Evolutionary conservation across 2,797 vertebrate species (phyloP).

Genomic region (Cuculus canorus): DNA sequence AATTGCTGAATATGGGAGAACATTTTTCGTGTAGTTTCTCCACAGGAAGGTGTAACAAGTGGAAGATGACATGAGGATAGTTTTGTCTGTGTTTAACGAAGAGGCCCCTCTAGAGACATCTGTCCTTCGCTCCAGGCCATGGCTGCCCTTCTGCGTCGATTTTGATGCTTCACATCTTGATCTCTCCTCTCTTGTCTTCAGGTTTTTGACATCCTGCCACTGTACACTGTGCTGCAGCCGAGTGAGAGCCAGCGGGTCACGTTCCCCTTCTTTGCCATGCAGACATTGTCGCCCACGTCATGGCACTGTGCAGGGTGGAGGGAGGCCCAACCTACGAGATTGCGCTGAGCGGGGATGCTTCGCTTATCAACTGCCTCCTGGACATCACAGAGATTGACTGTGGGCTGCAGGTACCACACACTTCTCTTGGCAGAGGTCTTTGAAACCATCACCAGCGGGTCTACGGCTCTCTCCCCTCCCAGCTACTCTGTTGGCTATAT

Average conservation of each 20-base stretch:
- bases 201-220: slow-evolving; percentile 88
- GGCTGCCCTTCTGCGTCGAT: neutral
- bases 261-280: too few species aligned
- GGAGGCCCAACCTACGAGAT: neutral
- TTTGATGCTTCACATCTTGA: accelerated
- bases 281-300: slow-evolving; percentile 47
- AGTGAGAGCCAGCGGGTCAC: too few species aligned
- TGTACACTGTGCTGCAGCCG: slow-evolving; percentile 74
- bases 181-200: slow-evolving; percentile 19
- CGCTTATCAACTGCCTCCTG: slow-evolving; percentile 80
- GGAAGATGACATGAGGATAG: neutral
- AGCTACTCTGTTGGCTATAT: too few species aligned
- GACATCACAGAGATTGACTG: slow-evolving; percentile 78
- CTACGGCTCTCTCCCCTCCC: neutral
- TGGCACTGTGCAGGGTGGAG: slow-evolving; percentile 73
- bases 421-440: neutral
- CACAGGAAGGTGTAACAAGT: too few species aligned
- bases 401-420: slow-evolving; percentile 81
- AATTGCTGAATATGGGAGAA: too few species aligned
- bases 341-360: slow-evolving; percentile 72
- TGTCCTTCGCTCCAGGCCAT: neutral
- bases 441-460: neutral
- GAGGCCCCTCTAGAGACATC: accelerated
- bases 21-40: too few species aligned
- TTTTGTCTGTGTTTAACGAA: neutral